phyloP scores from a whole-genome alignment of 2,888 invertebrate species.

The Macaria notata region DNA sequence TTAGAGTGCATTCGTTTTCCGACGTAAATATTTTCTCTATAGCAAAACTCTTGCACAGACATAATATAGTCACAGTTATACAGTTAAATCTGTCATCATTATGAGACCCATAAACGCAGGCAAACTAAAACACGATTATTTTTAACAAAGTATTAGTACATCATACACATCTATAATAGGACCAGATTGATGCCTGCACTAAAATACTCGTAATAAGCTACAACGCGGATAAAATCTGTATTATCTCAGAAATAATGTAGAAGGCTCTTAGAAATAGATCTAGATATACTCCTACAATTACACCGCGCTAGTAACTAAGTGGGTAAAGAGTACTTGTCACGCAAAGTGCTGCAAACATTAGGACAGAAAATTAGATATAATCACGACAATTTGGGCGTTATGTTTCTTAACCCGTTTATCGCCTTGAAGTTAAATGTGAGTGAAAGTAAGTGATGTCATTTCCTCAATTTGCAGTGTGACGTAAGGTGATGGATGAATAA shows the following conservation, averaged over 20 bases:
- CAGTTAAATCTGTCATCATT: too few species aligned
- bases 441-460: constrained; percentile 54
- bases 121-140: too few species aligned
- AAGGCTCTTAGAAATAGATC: background rate
- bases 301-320: background rate
- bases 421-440: constrained; percentile 37
- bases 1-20: too few species aligned
- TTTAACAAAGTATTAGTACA: too few species aligned
- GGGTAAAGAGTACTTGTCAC: background rate
- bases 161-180: too few species aligned
- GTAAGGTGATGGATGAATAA: constrained; percentile 47
- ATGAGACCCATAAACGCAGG: too few species aligned
- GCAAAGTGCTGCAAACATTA: constrained; percentile 1
- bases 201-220: too few species aligned
- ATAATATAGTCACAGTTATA: too few species aligned
- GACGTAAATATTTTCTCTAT: too few species aligned
- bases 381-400: constrained; percentile 40
- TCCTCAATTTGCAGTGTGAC: constrained; percentile 60
- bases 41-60: too few species aligned
- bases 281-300: constrained; percentile 1
- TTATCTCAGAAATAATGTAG: background rate
- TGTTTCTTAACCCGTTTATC: constrained; percentile 44
- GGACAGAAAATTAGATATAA: constrained; percentile 27
- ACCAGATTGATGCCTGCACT: too few species aligned
- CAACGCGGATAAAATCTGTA: background rate